These are phyloP conservation scores for Parnassius glacialis DNA, from an alignment of 2,888 invertebrate species.

Conservation along the genomic window DNA sequence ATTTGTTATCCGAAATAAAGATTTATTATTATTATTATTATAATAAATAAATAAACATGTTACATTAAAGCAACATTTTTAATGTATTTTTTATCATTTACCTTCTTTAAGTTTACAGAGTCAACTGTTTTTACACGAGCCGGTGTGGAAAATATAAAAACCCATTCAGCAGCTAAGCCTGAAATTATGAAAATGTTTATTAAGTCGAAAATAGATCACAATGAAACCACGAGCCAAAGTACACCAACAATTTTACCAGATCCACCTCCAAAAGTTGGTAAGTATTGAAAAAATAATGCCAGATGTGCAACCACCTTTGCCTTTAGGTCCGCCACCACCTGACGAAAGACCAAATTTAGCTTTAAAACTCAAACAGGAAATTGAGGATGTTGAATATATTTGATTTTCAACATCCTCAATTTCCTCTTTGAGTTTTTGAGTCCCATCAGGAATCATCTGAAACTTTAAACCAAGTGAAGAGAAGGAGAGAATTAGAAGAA, in stretches of 20 bases:
- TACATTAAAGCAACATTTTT: too few species aligned
- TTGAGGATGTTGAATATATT: constrained; percentile 30
- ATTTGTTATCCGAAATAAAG: too few species aligned
- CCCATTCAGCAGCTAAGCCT: constrained; percentile 39
- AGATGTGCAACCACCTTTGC: constrained; percentile 35
- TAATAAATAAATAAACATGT: too few species aligned
- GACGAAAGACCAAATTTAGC: constrained; percentile 26
- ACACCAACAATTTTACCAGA: constrained; percentile 10
- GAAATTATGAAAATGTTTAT: constrained; percentile 58
- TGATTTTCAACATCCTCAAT: too few species aligned
- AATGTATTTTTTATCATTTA: too few species aligned
- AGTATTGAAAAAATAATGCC: constrained; percentile 9
- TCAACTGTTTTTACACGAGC: constrained; percentile 31
- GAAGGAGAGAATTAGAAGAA: constrained; percentile 3
- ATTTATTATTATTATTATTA: too few species aligned
- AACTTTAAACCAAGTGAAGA: background rate
- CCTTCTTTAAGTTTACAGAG: constrained; percentile 27
- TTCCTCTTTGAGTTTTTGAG: fast-evolving
- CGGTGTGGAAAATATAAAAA: constrained; percentile 35
- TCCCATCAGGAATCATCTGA: constrained; percentile 4
- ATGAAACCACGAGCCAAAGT: constrained; percentile 32
- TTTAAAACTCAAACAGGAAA: constrained; percentile 32
- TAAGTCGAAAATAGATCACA: constrained; percentile 48
- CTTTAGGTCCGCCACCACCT: constrained; percentile 35
- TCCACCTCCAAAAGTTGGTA: constrained; percentile 11